Base-by-base conservation (phyloP, 2,888 invertebrate species). In the Mesoligia furuncula region DNA sequence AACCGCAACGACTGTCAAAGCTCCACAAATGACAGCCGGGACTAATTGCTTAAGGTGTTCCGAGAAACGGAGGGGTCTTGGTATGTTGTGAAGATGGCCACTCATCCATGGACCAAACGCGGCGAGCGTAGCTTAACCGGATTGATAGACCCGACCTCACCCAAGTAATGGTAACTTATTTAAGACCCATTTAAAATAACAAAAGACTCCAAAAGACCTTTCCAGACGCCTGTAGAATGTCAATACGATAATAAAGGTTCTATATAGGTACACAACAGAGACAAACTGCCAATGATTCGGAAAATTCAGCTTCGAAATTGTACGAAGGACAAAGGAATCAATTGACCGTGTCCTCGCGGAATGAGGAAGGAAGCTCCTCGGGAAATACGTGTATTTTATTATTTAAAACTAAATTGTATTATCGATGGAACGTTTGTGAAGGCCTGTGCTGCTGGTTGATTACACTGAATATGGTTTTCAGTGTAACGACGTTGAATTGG, bases 281-380 rank as follows among this genome's bases (percentile, higher is more conserved):
- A 73, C 64, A 70, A 79, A 70, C 77, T 27, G 36, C 27, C 75
- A 70, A 79, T 85, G 73, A 67, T 4, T 76, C 73, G 82, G 87
- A 81, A 87, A 87, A 87, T 81, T 75, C 78, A 70, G 75, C 78
- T 72, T 64, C 64, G 65, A 71, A 77, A 69, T 74, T 73, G 70
- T 51, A 77, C 57, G 54, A 79, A 72, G 79, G 88, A 90, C 90
- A 90, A 90, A 90, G 85, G 81, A 80, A 75, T 75, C 88, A 90
- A 89, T 89, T 89, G 90, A 91, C 90, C 91, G 88, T 87, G 51
- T 3, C 62, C 36, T 48, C 36, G 69, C 73, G 39, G 75, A 81
- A 78, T 77, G 80, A 84, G 64, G 27, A 73, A 66, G 65, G 69
- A 27, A 73, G 24, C 39, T 77, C 8, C 65, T 74, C 61, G 36